A percentile compares a stretch with the other conserved stretches of the same genome.
phyloP scores from a whole-genome alignment of 2,113 vertebrate species.

The Heterotis niloticus region DNA sequence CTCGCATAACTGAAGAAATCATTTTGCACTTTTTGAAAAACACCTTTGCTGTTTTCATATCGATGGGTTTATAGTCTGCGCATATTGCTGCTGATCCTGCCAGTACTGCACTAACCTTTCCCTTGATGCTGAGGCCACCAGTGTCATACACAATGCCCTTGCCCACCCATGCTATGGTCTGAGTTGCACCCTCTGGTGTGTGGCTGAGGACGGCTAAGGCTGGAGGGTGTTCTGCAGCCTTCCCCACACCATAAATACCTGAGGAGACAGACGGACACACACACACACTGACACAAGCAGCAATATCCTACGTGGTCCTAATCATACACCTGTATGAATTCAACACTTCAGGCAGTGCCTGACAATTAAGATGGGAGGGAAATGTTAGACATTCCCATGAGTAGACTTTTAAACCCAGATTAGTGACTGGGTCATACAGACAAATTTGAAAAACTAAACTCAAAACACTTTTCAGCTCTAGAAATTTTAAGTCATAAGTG shows the following conservation, averaged over 20 bases:
- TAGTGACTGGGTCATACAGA: no score
- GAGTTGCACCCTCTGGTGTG: constrained; percentile 86
- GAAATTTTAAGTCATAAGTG: no score
- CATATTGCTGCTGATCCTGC: neutral
- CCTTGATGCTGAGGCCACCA: constrained; percentile 97
- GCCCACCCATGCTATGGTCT: constrained; percentile 97
- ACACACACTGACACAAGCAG: neutral
- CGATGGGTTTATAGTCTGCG: neutral
- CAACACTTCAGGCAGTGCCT: no score
- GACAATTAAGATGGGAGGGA: no score
- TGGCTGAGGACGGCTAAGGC: constrained; percentile 89
- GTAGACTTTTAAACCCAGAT: neutral
- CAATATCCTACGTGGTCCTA: no score
- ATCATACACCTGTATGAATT: no score
- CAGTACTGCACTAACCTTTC: constrained; percentile 71
- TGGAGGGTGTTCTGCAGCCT: constrained; percentile 85
- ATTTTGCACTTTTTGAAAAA: neutral
- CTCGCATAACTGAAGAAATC: no score
- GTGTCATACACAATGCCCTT: constrained; percentile 98
- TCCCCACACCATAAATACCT: constrained; percentile 96
- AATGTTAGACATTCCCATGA: neutral
- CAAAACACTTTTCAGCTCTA: no score
- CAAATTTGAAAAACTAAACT: no score
- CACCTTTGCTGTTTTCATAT: neutral
- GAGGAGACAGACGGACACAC: neutral